phyloP scores from a whole-genome alignment of 2,113 vertebrate species.

The Phyllopteryx taeniolatus region DNA sequence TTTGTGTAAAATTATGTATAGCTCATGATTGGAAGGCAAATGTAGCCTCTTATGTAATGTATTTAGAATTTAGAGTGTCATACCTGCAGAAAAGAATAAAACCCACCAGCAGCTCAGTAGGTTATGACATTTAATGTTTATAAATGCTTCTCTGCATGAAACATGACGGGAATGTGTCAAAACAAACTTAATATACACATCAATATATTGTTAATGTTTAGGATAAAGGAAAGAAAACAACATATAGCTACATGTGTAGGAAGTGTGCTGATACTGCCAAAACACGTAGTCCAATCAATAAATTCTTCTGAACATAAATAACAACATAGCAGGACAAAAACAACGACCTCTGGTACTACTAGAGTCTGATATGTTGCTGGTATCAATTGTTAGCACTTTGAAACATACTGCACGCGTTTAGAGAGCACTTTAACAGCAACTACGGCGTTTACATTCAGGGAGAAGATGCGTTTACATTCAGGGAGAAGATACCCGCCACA shows the following conservation, averaged over 20 bases:
- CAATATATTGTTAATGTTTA: constrained; percentile 25
- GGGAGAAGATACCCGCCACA: constrained; percentile 15
- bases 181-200: constrained; percentile 4
- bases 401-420: constrained; percentile 2
- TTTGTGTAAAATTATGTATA: background rate
- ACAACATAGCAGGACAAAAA: constrained; percentile 18
- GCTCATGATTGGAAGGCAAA: background rate
- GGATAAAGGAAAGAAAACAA: constrained; percentile 28
- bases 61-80: background rate
- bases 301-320: constrained; percentile 3
- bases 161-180: constrained; percentile 26
- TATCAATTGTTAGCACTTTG: constrained; percentile 12
- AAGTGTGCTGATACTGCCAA: constrained; percentile 18
- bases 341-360: background rate
- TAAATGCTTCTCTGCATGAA: constrained; percentile 25
- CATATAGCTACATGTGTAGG: constrained; percentile 16
- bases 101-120: background rate
- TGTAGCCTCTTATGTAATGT: background rate
- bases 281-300: constrained; percentile 33
- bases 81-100: background rate
- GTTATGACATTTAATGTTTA: constrained; percentile 36
- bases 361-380: background rate
- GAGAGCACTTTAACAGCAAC: constrained; percentile 45
- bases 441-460: constrained; percentile 62
- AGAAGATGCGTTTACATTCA: constrained; percentile 57